Evolutionary conservation across 2,113 vertebrate species (phyloP), one percentile per base, ranked within the genome.

Genomic region (Pedionomus torquatus): DNA sequence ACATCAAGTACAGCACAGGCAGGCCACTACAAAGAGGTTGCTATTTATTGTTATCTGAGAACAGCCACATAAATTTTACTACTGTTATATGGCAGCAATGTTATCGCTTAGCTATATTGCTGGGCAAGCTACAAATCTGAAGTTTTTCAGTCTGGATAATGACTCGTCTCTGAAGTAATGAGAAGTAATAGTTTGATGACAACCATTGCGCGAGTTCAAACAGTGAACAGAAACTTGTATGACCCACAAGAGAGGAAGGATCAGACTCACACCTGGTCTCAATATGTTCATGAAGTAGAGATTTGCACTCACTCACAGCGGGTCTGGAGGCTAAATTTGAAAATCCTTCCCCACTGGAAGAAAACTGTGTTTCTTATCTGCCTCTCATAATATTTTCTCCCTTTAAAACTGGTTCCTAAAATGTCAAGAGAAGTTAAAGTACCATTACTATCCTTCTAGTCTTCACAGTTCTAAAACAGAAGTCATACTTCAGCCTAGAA

Each of bases 181-280:
- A 89, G 83, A 60, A 70, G 55, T 64, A 94, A 89, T 63, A 71
- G 48, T 71, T 89, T 90, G 83, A 92, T 92, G 94, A 93, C 83
- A 95, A 43, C 68, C 28, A 24, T 5, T 43, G 55, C 4, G 4
- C 55, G 91, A 64, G 91, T 89, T 96, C 78, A 95, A 93, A 93
- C 28, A 78, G 43, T 11, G 37, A 76, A 82, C 7, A 83, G 87
- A 83, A 71, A 70, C 72, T 82, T 64, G 55, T 39, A 79, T 30
- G 89, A 95, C 37, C 63, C 86, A 88, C 55, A 85, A 57, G 85
- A 96, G 77, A 89, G 37, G 41, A 90, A 89, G 77, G 41, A 72
- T 91, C 52, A 87, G 66, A 75, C 54, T 85, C 49, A 76, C 94
- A 87, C 65, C 72, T 97, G 93, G 68, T 74, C 51, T 87, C 94